Percentiles rank a stretch among this genome's conserved stretches.
phyloP scores from a whole-genome alignment of 2,797 vertebrate genomes.

The Alcedo atthis region DNA sequence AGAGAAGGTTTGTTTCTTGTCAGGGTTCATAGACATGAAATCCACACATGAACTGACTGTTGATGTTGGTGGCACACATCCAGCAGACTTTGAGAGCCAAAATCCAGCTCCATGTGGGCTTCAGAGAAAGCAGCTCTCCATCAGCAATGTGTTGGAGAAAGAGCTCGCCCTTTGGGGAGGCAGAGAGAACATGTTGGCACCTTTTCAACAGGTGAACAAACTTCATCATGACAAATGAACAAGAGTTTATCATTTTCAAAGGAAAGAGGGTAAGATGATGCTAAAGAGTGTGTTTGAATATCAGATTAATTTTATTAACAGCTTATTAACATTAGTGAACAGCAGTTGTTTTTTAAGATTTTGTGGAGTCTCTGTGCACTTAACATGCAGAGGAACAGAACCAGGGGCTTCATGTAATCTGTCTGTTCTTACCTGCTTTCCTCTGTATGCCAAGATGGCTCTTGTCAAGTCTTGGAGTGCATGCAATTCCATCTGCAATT shows the following conservation, averaged over 20 bases:
- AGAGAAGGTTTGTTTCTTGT: background rate
- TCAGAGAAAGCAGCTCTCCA: background rate
- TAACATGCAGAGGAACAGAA: background rate
- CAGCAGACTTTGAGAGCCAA: background rate
- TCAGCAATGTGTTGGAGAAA: background rate
- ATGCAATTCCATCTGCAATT: conserved; percentile 51
- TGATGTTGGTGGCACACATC: conserved; percentile 22
- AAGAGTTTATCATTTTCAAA: background rate
- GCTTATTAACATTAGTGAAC: background rate
- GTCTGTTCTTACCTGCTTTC: conserved; percentile 72
- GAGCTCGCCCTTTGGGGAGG: background rate
- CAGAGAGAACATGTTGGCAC: background rate
- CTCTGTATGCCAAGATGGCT: conserved; percentile 72
- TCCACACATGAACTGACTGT: background rate
- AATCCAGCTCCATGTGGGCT: background rate
- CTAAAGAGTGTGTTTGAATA: background rate
- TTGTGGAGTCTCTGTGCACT: background rate
- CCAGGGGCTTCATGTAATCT: background rate
- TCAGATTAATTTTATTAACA: background rate
- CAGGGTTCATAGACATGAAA: background rate
- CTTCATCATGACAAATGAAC: background rate
- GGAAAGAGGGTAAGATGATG: background rate
- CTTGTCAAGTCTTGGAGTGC: conserved; percentile 77
- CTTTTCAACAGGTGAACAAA: background rate
- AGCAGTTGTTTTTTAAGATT: background rate